These are phyloP conservation scores for Zophobas atratus DNA, from an alignment of 1,140 invertebrate genomes.

Conservation along the genomic window DNA sequence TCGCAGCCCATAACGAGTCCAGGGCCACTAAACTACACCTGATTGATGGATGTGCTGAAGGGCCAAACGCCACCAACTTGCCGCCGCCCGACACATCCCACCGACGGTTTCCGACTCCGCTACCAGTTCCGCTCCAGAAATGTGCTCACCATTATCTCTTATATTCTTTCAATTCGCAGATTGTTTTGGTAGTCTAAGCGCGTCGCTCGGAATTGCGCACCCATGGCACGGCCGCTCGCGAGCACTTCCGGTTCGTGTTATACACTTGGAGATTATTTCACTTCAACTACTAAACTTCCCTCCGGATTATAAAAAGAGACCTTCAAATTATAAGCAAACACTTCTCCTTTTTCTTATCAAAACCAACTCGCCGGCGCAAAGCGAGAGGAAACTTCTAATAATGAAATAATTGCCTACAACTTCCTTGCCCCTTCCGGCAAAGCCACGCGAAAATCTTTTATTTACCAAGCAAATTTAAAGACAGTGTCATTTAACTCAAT, in stretches of 20 bases:
- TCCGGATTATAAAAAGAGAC: slow-evolving; percentile 20
- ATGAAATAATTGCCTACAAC: slow-evolving; percentile 10
- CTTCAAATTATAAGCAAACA: slow-evolving; percentile 31
- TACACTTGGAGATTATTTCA: slow-evolving; percentile 49
- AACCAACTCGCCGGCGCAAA: slow-evolving; percentile 6
- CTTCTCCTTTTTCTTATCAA: slow-evolving; percentile 20
- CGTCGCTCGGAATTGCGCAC: slow-evolving; percentile 39
- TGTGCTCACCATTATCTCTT: slow-evolving; percentile 40
- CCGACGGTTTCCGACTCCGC: slow-evolving; percentile 13
- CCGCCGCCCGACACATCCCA: slow-evolving; percentile 24
- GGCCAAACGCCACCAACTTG: slow-evolving; percentile 43
- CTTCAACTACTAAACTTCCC: slow-evolving; percentile 46
- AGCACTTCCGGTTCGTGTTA: slow-evolving; percentile 50
- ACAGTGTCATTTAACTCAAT: too few species aligned
- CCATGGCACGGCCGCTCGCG: slow-evolving; percentile 36
- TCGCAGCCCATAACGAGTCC: slow-evolving; percentile 38
- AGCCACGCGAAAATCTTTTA: neutral
- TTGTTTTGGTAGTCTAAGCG: slow-evolving; percentile 50
- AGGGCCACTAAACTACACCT: slow-evolving; percentile 39
- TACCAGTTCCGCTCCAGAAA: slow-evolving; percentile 32
- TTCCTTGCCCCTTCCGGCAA: neutral
- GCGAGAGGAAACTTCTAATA: neutral
- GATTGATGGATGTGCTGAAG: slow-evolving; percentile 47
- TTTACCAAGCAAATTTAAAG: too few species aligned
- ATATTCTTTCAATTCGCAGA: slow-evolving; percentile 49